Evolutionary conservation across 2,888 invertebrate genomes (phyloP).

Genomic region (Drosophila atripex): DNA sequence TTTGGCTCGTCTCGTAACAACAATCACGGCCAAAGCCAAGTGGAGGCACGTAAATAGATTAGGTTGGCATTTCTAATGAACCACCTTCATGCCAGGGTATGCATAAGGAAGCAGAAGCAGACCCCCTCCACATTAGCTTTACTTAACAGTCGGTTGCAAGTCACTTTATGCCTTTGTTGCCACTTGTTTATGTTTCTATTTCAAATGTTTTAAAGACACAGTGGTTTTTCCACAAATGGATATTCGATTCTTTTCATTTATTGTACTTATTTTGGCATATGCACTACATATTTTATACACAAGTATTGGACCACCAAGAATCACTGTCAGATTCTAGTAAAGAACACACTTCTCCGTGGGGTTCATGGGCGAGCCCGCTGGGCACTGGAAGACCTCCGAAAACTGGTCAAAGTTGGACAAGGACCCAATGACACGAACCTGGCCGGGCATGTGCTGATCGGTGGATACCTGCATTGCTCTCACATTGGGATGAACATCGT

Average conservation of each 20-base stretch:
- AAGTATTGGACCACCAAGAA: too few species aligned
- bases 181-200: not conserved
- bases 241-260: too few species aligned
- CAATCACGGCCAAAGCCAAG: slow-evolving; percentile 79
- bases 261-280: too few species aligned
- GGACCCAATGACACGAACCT: slow-evolving; percentile 77
- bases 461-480: slow-evolving; percentile 59
- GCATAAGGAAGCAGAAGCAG: slow-evolving; percentile 26
- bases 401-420: slow-evolving; percentile 79
- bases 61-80: slow-evolving; percentile 49
- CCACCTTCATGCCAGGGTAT: slow-evolving; percentile 28
- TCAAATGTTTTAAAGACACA: too few species aligned
- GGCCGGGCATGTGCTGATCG: slow-evolving; percentile 69
- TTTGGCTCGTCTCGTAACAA: slow-evolving; percentile 34
- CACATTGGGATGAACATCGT: slow-evolving; percentile 56
- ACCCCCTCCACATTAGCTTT: not conserved
- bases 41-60: slow-evolving; percentile 57
- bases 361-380: slow-evolving; percentile 71
- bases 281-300: too few species aligned
- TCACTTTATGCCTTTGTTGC: not conserved
- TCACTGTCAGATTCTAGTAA: slow-evolving; percentile 54
- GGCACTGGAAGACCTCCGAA: slow-evolving; percentile 77
- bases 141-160: too few species aligned
- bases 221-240: too few species aligned
- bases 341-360: slow-evolving; percentile 73